A percentile compares a stretch with the other conserved stretches of the same genome.
Conservation (phyloP, 2,113 vertebrate species). For the Sarotherodon lohbergeri region DNA sequence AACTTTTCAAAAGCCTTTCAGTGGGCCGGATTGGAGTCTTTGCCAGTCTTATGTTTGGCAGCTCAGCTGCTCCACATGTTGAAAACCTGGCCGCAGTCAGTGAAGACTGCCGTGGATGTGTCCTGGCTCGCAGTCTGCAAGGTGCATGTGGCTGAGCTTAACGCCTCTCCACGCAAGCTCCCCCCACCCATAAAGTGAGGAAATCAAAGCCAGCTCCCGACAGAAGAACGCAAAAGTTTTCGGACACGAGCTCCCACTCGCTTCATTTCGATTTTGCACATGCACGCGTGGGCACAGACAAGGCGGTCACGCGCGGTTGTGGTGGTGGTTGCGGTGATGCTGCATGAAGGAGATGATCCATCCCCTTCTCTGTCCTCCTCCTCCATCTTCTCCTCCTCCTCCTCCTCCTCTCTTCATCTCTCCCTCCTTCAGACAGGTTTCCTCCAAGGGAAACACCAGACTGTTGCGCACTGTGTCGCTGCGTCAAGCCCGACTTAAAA, state of each 20-base stretch:
- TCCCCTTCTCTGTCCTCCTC: neutral
- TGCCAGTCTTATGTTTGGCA: neutral
- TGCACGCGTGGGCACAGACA: neutral
- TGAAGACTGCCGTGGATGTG: neutral
- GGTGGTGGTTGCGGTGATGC: neutral
- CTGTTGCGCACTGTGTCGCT: slow-evolving; percentile 33
- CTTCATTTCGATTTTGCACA: neutral
- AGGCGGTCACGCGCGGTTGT: neutral
- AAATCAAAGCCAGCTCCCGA: neutral
- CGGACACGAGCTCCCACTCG: neutral
- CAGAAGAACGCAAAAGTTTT: neutral
- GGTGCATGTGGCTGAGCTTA: neutral
- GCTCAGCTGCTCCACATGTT: neutral
- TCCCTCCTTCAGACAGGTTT: neutral
- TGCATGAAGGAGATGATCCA: neutral
- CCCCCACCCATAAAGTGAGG: neutral
- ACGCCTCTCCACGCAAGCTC: neutral
- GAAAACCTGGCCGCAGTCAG: neutral
- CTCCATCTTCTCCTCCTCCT: neutral
- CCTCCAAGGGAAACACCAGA: slow-evolving; percentile 31
- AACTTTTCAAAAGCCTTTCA: neutral
- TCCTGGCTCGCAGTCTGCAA: neutral
- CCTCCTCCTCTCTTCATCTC: neutral
- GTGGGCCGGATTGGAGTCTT: neutral
- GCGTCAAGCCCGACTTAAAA: neutral